Percentiles rank a stretch among this genome's conserved stretches.
Evolutionary conservation across 2,888 invertebrate genomes (phyloP).

Genomic region (Pelosia muscerda): DNA sequence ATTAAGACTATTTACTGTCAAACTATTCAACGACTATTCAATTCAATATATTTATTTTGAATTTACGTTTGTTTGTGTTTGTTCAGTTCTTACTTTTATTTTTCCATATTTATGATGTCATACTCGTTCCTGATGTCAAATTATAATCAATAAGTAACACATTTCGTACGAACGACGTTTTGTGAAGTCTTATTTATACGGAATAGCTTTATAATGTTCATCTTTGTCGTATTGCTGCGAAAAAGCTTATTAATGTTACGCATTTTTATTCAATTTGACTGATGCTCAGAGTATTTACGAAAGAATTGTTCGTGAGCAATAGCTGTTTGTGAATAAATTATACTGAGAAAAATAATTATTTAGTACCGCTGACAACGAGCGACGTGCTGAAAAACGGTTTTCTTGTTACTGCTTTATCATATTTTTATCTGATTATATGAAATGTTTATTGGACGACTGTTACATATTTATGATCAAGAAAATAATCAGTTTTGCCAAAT

Average conservation of each 20-base stretch:
- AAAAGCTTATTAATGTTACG: neutral
- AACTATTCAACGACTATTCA: too few species aligned
- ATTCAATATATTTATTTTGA: too few species aligned
- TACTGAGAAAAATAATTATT: neutral
- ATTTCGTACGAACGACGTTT: neutral
- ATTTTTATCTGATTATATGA: neutral
- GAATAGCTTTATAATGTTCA: neutral
- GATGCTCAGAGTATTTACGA: neutral
- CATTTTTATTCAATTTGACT: neutral
- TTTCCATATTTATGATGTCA: neutral
- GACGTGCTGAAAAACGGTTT: neutral
- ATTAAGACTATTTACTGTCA: too few species aligned
- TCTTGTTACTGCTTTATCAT: neutral
- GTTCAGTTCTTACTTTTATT: neutral
- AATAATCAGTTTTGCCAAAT: too few species aligned
- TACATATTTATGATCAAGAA: too few species aligned
- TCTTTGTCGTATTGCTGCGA: neutral
- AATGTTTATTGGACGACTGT: too few species aligned
- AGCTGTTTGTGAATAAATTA: neutral
- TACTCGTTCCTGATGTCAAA: too few species aligned
- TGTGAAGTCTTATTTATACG: neutral
- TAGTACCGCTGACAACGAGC: neutral
- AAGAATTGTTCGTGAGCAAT: neutral
- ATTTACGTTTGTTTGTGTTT: too few species aligned
- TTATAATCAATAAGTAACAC: neutral